Conservation (phyloP, 2,113 vertebrate species). For the Zosterops japonicus region DNA sequence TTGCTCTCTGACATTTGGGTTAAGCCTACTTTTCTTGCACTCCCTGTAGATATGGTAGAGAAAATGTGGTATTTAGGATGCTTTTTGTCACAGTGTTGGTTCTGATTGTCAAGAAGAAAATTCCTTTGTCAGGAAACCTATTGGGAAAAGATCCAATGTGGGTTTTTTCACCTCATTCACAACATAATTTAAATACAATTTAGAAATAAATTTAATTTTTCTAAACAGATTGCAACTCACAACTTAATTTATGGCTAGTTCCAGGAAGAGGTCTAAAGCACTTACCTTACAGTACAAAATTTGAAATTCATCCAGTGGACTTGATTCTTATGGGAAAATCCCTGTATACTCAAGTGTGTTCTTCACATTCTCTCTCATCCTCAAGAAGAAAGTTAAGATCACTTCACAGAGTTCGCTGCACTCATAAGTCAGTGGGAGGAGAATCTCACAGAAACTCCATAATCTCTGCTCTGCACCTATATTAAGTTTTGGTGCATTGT, state of each 20-base stretch:
- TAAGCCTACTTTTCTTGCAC: background rate
- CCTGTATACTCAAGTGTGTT: background rate
- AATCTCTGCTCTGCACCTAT: background rate
- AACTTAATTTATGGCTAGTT: background rate
- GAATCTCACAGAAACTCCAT: background rate
- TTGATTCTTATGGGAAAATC: background rate
- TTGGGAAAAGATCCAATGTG: background rate
- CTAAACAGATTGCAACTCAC: background rate
- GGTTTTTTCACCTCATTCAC: background rate
- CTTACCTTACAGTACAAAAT: background rate
- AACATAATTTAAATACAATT: background rate
- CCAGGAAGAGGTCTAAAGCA: background rate
- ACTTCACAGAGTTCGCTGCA: background rate
- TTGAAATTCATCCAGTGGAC: background rate
- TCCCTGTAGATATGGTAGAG: background rate
- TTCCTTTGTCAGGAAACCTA: background rate
- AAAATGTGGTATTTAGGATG: background rate
- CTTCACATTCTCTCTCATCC: background rate
- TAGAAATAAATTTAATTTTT: background rate
- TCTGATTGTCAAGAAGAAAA: background rate
- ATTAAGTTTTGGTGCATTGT: background rate
- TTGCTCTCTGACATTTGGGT: background rate
- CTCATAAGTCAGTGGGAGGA: background rate
- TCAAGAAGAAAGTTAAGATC: background rate
- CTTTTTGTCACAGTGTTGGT: background rate